Evolutionary conservation across 2,113 vertebrate genomes (phyloP), one percentile per base, ranked within the genome.

Genomic region (Corynorhinus townsendii): DNA sequence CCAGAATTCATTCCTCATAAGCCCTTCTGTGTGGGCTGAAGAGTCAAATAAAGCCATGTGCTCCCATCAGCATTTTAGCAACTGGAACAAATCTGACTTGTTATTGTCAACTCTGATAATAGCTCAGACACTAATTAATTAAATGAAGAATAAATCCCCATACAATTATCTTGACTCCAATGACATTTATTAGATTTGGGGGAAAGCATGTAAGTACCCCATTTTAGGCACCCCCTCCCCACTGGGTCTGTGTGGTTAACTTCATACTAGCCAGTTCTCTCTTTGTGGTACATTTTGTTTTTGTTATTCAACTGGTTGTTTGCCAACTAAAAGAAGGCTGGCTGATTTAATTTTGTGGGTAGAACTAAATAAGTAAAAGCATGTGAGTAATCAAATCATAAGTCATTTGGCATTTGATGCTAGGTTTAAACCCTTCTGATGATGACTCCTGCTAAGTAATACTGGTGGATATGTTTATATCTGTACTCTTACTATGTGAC

Each of bases 21-120:
- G 64, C 47, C 93, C 59, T 94, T 93, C 43, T 96, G 93, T 59
- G 5, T 86, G 66, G 85, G 69, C 95, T 90, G 81, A 96, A 96
- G 95, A 98, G 86, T 79, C 89, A 91, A 77, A 97, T 95, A 92
- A 95, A 88, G 90, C 64, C 95, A 14, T 95, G 90, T 83, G 66
- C 80, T 82, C 26, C 93, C 40, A 82, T 95, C 97, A 98, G 96
- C 43, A 93, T 94, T 95, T 95, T 95, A 97, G 12, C 33, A 94
- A 69, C 81, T 75, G 95, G 95, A 98, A 96, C 62, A 86, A 93
- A 90, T 97, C 85, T 0, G 0, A 96, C 75, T 88, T 97, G 62
- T 56, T 95, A 56, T 66, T 92, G 93, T 93, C 97, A 72, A 28
- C 5, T 96, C 96, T 93, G 35, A 90, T 97, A 94, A 76, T 79